Evolutionary conservation across 92 coral and sea anemone genomes (phyloP).

Genomic region (Phymanthus crucifer): DNA sequence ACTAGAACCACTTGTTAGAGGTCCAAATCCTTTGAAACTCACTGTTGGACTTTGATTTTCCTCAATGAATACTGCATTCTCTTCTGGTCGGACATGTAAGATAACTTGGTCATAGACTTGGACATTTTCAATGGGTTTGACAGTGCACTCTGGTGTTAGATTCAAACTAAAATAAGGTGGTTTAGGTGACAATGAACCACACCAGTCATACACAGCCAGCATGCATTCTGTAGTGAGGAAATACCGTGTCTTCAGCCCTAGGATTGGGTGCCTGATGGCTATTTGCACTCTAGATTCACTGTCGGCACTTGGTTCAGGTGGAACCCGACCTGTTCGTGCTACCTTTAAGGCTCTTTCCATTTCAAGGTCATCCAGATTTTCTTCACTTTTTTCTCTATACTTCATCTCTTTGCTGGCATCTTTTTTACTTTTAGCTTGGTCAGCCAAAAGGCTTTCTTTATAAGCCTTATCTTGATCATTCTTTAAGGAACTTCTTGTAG

Average conservation of each 20-base stretch:
- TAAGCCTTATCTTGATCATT: not conserved
- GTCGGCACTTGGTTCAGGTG: slow-evolving; percentile 9
- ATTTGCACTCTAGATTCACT: not conserved
- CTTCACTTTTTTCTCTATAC: not conserved
- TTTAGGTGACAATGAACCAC: not conserved
- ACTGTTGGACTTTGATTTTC: too few relatives aligned
- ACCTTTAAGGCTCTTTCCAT: not conserved
- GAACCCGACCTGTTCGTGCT: not conserved
- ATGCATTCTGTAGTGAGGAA: not conserved
- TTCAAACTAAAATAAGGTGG: not conserved
- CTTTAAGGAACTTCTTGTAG: not conserved
- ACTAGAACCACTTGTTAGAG: too few relatives aligned
- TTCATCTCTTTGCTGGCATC: not conserved
- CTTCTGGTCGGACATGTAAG: too few relatives aligned
- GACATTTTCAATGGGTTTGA: too few relatives aligned
- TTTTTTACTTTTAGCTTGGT: not conserved
- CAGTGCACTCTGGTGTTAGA: not conserved
- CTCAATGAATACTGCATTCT: too few relatives aligned
- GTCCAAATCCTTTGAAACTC: too few relatives aligned
- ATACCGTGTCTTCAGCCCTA: not conserved
- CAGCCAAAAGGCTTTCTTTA: not conserved
- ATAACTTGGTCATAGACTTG: too few relatives aligned
- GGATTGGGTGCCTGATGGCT: not conserved
- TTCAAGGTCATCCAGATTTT: not conserved
- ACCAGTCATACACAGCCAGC: slow-evolving; percentile 9